Evolutionary conservation across 2,797 vertebrate species (phyloP), one percentile per base, ranked within the genome.

Genomic region (Crypturellus tataupa): DNA sequence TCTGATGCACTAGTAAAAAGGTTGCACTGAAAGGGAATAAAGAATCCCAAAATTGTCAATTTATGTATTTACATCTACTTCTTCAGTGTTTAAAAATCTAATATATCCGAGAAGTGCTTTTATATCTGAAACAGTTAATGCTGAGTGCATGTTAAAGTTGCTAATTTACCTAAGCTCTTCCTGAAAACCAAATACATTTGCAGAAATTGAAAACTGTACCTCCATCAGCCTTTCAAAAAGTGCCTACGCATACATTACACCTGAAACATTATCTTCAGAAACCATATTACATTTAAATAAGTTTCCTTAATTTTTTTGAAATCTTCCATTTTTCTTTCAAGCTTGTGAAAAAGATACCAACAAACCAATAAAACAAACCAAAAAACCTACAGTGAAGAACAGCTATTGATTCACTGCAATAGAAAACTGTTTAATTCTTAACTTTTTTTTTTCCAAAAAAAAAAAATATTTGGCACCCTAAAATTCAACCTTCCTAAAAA

Each of bases 11-110:
- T 3, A 80, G 31, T 19, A 87, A 78, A 56, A 69, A 87, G 27
- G 40, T 27, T 91, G 56, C 80, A 70, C 47, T 92, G 62, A 65
- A 71, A 20, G 16, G 39, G 62, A 85, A 79, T 29, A 72, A 40
- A 91, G 77, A 95, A 71, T 88, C 59, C 47, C 67, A 86, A 91
- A 85, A 51, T 2, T 80, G 67, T 86, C 10, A 86, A 93, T 56
- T 56, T 56, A 56, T n/a, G 44, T 91, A 92, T 89, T 92, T 87
- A 84, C 49, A 87, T 49, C 87, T 79, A 53, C 35, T 81, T 89
- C 2, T 49, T 71, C 40, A 90, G 91, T 77, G 79, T 79, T 44
- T 67, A 40, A 72, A 92, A 89, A 89, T 62, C 64, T 46, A 85
- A 16, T 33, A 39, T 4, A 37, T 29, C 55, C 56, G 27, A 59